phyloP scores from a whole-genome alignment of 2,888 invertebrate species.

The Phaonia tiefii region DNA sequence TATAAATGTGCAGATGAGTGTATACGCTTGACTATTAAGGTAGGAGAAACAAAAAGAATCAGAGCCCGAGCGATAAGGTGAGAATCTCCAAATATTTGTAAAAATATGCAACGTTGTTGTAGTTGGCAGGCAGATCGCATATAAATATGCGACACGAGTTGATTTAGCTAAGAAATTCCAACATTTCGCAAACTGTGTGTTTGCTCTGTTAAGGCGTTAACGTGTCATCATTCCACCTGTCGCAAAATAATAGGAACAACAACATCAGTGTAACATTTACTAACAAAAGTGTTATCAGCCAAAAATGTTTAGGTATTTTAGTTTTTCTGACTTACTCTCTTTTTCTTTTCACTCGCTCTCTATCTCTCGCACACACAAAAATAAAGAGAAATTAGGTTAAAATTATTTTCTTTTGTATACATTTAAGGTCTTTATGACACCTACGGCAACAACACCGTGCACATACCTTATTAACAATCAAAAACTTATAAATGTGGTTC shows the following conservation, averaged over 20 bases:
- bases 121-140: no score
- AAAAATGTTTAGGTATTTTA: no score
- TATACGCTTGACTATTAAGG: neutral
- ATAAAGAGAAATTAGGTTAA: conserved; percentile 35
- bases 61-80: neutral
- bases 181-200: no score
- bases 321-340: no score
- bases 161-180: no score
- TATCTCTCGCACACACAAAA: neutral
- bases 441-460: neutral
- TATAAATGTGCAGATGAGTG: neutral
- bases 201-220: no score
- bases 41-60: neutral
- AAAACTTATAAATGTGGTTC: conserved; percentile 50
- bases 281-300: no score
- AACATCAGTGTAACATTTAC: no score
- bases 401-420: conserved; percentile 21
- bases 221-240: no score
- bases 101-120: no score
- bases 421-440: conserved; percentile 18
- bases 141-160: no score
- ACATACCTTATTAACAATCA: neutral
- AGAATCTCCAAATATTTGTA: conserved; percentile 2
- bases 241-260: no score
- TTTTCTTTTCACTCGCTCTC: neutral